These are phyloP conservation scores for Aurelia coerulea DNA, from an alignment of 30 jellyfish, hydroid and myxozoan genomes.

Conservation along the genomic window DNA sequence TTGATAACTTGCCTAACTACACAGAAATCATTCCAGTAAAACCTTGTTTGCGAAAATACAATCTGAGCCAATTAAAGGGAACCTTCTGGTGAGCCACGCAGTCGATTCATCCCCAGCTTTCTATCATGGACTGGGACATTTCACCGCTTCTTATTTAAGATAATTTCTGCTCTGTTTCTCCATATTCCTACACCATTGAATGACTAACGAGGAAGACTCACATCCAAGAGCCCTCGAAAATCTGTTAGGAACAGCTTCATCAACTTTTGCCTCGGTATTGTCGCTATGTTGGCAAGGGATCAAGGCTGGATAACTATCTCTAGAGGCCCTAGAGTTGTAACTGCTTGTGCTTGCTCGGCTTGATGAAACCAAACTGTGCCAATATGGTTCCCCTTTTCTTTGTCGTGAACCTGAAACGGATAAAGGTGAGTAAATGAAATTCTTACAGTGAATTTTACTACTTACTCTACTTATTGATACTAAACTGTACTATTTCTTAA, in stretches of 20 bases:
- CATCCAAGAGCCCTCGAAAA: constrained; percentile 38
- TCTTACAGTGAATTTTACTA: not conserved
- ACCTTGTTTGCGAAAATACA: too few relatives aligned
- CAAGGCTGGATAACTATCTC: constrained; percentile 48
- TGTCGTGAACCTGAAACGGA: constrained; percentile 7
- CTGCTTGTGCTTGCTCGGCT: constrained; percentile 49
- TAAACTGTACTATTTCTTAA: too few relatives aligned
- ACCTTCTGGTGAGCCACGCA: too few relatives aligned
- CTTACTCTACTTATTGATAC: too few relatives aligned
- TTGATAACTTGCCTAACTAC: too few relatives aligned
- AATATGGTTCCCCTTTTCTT: constrained; percentile 23
- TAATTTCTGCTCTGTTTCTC: too few relatives aligned
- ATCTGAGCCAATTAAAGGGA: too few relatives aligned
- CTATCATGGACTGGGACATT: too few relatives aligned
- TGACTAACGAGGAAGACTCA: not conserved
- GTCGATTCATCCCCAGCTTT: too few relatives aligned
- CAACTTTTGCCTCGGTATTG: constrained; percentile 11
- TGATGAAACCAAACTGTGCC: constrained; percentile 54
- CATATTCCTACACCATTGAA: too few relatives aligned
- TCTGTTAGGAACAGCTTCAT: constrained; percentile 1
- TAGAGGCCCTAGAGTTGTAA: constrained; percentile 19
- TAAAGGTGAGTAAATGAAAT: not conserved
- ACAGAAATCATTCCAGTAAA: too few relatives aligned
- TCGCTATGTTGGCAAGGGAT: constrained; percentile 8
- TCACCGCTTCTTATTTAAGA: too few relatives aligned